These are phyloP conservation scores for Stegophylla sp. DNA, from an alignment of 2,888 invertebrate genomes.

Conservation along the genomic window DNA sequence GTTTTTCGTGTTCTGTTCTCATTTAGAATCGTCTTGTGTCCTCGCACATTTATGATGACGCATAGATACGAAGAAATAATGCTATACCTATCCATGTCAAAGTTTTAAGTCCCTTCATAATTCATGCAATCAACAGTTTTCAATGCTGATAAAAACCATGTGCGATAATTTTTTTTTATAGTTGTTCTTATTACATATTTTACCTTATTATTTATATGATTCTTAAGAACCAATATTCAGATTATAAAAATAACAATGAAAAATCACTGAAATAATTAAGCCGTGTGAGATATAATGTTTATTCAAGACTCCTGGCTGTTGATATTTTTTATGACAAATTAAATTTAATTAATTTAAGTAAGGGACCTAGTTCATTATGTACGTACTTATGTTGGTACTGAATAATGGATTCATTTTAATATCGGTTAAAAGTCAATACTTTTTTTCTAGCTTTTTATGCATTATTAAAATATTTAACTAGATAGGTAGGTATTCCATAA, in stretches of 20 bases:
- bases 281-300: slow-evolving; percentile 30
- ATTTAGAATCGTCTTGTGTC: neutral
- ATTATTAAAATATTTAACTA: too few relatives aligned
- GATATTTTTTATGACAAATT: neutral
- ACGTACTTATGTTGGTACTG: neutral
- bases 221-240: too few relatives aligned
- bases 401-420: neutral
- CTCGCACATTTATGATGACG: neutral
- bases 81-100: neutral
- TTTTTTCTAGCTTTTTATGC: too few relatives aligned
- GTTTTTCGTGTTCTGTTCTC: neutral
- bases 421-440: neutral
- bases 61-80: neutral
- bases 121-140: too few relatives aligned
- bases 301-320: slow-evolving; percentile 34
- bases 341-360: too few relatives aligned
- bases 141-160: too few relatives aligned
- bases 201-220: too few relatives aligned
- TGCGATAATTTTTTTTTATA: too few relatives aligned
- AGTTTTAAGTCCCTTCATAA: neutral
- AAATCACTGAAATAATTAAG: neutral
- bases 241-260: neutral
- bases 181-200: too few relatives aligned
- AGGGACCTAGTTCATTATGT: neutral
- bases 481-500: too few relatives aligned